These are phyloP conservation scores for Hemibagrus guttatus DNA, from an alignment of 2,797 vertebrate species.

Conservation along the genomic window DNA sequence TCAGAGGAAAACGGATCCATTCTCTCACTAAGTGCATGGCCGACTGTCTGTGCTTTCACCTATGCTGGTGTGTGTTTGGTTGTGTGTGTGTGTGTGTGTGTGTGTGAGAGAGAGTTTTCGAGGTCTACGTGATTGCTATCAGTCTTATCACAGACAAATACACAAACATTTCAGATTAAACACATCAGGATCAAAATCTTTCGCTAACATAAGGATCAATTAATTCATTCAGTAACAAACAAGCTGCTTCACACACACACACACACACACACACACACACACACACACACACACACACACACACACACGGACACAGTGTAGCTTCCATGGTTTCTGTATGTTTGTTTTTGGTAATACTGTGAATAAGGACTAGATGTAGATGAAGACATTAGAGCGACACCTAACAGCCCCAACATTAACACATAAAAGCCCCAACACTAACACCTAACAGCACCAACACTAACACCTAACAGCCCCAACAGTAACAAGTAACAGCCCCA, in stretches of 20 bases:
- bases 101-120: background rate
- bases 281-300: background rate
- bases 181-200: background rate
- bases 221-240: background rate
- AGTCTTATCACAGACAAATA: background rate
- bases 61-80: background rate
- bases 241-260: background rate
- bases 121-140: background rate
- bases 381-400: no score
- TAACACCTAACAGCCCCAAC: no score
- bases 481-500: no score
- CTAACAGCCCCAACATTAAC: no score
- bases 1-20: constrained; percentile 42
- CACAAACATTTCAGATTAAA: background rate
- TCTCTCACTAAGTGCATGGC: constrained; percentile 29
- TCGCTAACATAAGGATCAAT: background rate
- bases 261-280: no score
- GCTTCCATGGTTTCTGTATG: no score
- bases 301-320: no score
- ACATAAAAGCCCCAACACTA: no score
- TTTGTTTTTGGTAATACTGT: background rate
- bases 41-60: background rate
- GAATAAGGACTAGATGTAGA: background rate
- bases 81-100: background rate
- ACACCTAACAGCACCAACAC: no score